A percentile compares a stretch with the other conserved stretches of the same genome.
phyloP scores from a whole-genome alignment of 2,888 invertebrate genomes.

The Acleris literana region DNA sequence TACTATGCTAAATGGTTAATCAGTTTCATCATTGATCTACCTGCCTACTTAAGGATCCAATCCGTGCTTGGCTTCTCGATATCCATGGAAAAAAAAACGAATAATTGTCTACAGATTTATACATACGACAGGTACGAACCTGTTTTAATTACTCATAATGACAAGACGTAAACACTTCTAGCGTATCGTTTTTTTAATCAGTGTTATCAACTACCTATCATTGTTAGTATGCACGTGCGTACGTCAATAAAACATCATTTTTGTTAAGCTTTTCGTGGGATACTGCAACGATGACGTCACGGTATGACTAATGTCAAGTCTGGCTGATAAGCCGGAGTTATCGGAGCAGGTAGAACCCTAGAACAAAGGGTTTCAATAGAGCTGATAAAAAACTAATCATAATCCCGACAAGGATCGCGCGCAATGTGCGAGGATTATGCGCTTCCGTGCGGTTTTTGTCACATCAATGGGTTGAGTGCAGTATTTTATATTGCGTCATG shows the following conservation, averaged over 20 bases:
- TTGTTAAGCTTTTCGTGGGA: slow-evolving; percentile 26
- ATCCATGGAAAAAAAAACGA: too few species aligned
- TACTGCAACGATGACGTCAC: slow-evolving; percentile 59
- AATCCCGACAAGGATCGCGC: slow-evolving; percentile 13
- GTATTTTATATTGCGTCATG: slow-evolving; percentile 2
- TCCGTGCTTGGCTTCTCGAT: too few species aligned
- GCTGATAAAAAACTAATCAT: slow-evolving; percentile 33
- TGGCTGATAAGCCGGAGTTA: slow-evolving; percentile 58
- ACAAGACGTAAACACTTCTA: neutral
- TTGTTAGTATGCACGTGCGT: slow-evolving; percentile 4
- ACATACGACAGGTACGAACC: too few species aligned
- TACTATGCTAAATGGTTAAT: too few species aligned
- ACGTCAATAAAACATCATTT: neutral
- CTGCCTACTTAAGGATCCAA: too few species aligned
- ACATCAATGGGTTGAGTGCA: slow-evolving; percentile 1
- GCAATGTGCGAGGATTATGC: slow-evolving; percentile 28
- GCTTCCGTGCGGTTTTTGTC: slow-evolving; percentile 29
- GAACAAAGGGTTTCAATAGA: slow-evolving; percentile 48
- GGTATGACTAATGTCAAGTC: slow-evolving; percentile 57
- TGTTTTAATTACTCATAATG: neutral
- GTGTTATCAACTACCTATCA: neutral
- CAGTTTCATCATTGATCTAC: too few species aligned
- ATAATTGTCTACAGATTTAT: too few species aligned
- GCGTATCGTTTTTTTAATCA: neutral
- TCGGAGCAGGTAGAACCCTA: slow-evolving; percentile 56